These are phyloP conservation scores for Gasterosteus nipponicus DNA, from an alignment of 2,113 vertebrate species.

Conservation along the genomic window DNA sequence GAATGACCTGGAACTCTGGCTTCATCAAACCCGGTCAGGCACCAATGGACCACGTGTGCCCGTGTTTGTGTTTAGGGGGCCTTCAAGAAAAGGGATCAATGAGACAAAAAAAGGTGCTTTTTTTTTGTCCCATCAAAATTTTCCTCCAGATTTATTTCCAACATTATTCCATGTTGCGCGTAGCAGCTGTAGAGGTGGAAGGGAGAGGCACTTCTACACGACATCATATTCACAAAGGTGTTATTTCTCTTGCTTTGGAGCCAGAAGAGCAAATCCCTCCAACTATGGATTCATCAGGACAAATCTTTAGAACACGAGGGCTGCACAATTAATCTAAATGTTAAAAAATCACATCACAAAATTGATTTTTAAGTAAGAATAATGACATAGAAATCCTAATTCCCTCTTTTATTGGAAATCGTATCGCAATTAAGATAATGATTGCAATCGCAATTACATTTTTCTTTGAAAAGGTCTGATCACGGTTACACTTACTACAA, in stretches of 20 bases:
- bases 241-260: neutral
- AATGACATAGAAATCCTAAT: neutral
- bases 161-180: neutral
- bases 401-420: neutral
- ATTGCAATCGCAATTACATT: neutral
- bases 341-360: neutral
- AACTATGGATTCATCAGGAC: neutral
- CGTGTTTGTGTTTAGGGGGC: constrained; percentile 19
- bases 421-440: too few species aligned
- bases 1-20: constrained; percentile 51
- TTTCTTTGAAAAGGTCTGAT: neutral
- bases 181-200: neutral
- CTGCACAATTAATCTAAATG: neutral
- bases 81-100: constrained; percentile 11
- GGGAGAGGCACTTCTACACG: too few species aligned
- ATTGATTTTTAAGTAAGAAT: neutral
- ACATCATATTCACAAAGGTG: neutral
- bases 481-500: neutral
- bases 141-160: neutral
- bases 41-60: constrained; percentile 24
- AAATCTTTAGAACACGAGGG: neutral
- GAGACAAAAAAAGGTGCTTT: constrained; percentile 9
- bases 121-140: neutral
- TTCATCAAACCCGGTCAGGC: constrained; percentile 61
- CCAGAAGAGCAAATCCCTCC: neutral